A percentile compares a stretch with the other conserved stretches of the same genome.
phyloP scores from a whole-genome alignment of 2,797 vertebrate genomes.

The Peromyscus nudipes region DNA sequence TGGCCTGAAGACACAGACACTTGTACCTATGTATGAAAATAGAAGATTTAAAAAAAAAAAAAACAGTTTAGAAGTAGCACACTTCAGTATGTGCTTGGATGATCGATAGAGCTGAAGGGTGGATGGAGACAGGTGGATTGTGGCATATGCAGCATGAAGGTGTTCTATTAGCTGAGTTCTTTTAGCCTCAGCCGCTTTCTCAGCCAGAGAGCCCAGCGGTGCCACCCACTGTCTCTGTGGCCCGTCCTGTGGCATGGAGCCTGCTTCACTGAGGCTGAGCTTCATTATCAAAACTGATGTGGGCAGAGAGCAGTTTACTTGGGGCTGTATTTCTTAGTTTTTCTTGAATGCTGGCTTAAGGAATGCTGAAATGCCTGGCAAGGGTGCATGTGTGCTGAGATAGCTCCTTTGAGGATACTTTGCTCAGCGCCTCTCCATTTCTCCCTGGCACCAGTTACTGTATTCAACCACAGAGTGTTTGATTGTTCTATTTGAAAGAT shows the following conservation, averaged over 20 bases:
- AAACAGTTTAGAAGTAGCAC: not conserved
- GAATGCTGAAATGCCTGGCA: not conserved
- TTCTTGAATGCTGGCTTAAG: not conserved
- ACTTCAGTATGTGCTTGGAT: not conserved
- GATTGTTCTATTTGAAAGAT: not conserved
- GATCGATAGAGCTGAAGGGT: not conserved
- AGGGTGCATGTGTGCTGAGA: accelerated
- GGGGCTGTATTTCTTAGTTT: not conserved
- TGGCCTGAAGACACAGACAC: not conserved
- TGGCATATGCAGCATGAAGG: too few species aligned
- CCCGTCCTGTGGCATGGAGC: not conserved
- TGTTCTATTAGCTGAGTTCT: too few species aligned
- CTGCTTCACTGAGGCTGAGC: not conserved
- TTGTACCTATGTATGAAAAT: not conserved
- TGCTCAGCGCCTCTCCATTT: accelerated
- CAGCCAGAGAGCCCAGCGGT: too few species aligned
- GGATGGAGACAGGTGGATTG: not conserved
- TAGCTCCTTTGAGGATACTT: not conserved
- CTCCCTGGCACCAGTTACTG: not conserved
- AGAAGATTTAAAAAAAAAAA: not conserved
- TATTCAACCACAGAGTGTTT: not conserved
- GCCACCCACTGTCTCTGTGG: not conserved
- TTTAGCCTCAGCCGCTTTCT: too few species aligned
- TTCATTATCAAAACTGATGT: not conserved
- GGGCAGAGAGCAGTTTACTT: not conserved